Evolutionary conservation across 1,140 invertebrate genomes (phyloP), one percentile per base, ranked within the genome.

Genomic region (Adelges cooleyi): DNA sequence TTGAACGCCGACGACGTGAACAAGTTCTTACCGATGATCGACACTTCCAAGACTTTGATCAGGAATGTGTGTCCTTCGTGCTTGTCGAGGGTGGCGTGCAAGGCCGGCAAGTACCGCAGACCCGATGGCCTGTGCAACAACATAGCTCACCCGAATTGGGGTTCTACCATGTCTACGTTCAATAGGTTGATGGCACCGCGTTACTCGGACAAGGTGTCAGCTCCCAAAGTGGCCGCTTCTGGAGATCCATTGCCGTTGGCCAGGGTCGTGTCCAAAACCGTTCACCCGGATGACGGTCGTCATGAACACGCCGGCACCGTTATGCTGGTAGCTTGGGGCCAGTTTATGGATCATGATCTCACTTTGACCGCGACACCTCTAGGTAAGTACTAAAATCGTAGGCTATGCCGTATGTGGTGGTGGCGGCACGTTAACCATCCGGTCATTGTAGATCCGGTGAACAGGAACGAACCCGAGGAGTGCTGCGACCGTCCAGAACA

Each of bases 341-440:
- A 95, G 77, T 92, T 94, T 75, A 90, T 94, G 82, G 92, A 94
- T 74, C 92, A 95, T 77, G 92, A 95, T 73, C 87, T 92, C 69
- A 94, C 90, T 1, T 79, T 94, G 10, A 92, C 89, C 52, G 90
- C 82, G 27, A 91, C 88, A 29, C 89, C 89, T 66, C 75, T 91
- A 67, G 88, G 88, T 90, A 80, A 77, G 72, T 38, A n/a, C 15
- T 11, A 15, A 33, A 23, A n/a, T n/a, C n/a, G n/a, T n/a, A n/a
- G n/a, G n/a, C n/a, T n/a, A n/a, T n/a, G n/a, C n/a, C n/a, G n/a
- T n/a, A n/a, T n/a, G n/a, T n/a, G n/a, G n/a, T n/a, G n/a, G n/a
- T n/a, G n/a, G n/a, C n/a, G n/a, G n/a, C n/a, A n/a, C n/a, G n/a
- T n/a, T n/a, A n/a, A n/a, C n/a, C n/a, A n/a, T n/a, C n/a, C n/a